Evolutionary conservation across 2,113 vertebrate species (phyloP), one percentile per base, ranked within the genome.

Genomic region (Tretioscincus oriximinensis): DNA sequence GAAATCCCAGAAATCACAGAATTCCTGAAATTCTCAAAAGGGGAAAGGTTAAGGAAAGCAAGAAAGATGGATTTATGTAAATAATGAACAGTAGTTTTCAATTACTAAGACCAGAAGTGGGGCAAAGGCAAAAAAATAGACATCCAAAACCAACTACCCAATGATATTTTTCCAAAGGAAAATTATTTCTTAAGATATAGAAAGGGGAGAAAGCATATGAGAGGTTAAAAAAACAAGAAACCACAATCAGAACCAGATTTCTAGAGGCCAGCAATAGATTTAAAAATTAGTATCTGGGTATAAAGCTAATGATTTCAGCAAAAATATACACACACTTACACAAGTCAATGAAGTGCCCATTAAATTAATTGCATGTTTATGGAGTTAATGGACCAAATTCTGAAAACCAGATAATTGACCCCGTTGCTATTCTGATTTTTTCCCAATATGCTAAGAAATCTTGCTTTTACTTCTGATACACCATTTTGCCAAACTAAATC

Each of bases 11-110:
- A 93, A 94, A 92, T 88, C 86, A 94, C 69, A 82, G 91, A 94
- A 95, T 95, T 96, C 94, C 88, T 95, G 89, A 92, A 94, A 96
- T 96, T 95, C 93, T 91, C 95, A 80, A 0, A 2, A 93, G 93
- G 95, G 93, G 90, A 96, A 96, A 96, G 95, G 95, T 96, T 95
- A 95, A 24, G 81, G 92, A 93, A 95, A 92, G 89, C 91, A 94
- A 90, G 92, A 90, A 88, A 94, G 88, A 89, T 85, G 93, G 87
- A 90, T 94, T 94, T 92, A 90, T 90, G 90, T 94, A 96, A 96
- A 95, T 95, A 95, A 92, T 68, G 90, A 95, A 89, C 91, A 94
- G 93, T 95, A 92, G 91, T 93, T 94, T 95, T 92, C 88, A 93
- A 94, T 93, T 95, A 94, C 94, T 94, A 89, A 87, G 92, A 80